Conservation (phyloP, 1,140 invertebrate species). For the Polypedilum vanderplanki region DNA sequence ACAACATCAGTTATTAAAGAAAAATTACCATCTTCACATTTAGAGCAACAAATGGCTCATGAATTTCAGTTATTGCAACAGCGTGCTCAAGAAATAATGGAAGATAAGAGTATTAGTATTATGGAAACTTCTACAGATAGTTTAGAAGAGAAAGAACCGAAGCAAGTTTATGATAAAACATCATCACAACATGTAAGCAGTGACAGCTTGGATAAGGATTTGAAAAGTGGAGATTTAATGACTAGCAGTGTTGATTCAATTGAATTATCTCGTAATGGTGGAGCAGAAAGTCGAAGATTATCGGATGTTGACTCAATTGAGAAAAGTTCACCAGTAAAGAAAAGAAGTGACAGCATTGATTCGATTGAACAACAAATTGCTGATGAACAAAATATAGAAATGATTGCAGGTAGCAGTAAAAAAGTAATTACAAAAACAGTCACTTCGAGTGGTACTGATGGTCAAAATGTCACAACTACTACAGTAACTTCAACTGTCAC, state of each 20-base stretch:
- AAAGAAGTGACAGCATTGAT: slow-evolving; percentile 49
- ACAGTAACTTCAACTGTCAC: neutral
- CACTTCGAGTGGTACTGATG: slow-evolving; percentile 41
- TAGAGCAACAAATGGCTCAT: slow-evolving; percentile 46
- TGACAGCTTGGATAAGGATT: slow-evolving; percentile 53
- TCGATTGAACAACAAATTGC: slow-evolving; percentile 48
- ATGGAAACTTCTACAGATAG: slow-evolving; percentile 58
- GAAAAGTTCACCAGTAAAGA: slow-evolving; percentile 39
- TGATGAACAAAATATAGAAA: slow-evolving; percentile 34
- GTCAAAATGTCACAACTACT: slow-evolving; percentile 29
- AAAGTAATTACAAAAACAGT: slow-evolving; percentile 48
- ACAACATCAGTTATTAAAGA: slow-evolving; percentile 45
- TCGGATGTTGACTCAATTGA: slow-evolving; percentile 41
- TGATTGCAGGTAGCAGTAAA: slow-evolving; percentile 36
- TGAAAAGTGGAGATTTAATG: slow-evolving; percentile 40
- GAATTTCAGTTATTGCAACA: slow-evolving; percentile 42
- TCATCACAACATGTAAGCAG: slow-evolving; percentile 47
- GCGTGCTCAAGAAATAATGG: slow-evolving; percentile 38
- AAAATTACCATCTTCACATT: slow-evolving; percentile 46
- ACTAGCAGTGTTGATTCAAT: slow-evolving; percentile 57
- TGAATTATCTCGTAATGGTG: slow-evolving; percentile 47
- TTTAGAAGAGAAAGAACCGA: slow-evolving; percentile 48
- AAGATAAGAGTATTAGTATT: slow-evolving; percentile 45
- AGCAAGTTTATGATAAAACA: slow-evolving; percentile 37
- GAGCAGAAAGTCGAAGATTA: slow-evolving; percentile 36